These are phyloP conservation scores for Trinectes maculatus DNA, from an alignment of 2,113 vertebrate species.

Conservation along the genomic window DNA sequence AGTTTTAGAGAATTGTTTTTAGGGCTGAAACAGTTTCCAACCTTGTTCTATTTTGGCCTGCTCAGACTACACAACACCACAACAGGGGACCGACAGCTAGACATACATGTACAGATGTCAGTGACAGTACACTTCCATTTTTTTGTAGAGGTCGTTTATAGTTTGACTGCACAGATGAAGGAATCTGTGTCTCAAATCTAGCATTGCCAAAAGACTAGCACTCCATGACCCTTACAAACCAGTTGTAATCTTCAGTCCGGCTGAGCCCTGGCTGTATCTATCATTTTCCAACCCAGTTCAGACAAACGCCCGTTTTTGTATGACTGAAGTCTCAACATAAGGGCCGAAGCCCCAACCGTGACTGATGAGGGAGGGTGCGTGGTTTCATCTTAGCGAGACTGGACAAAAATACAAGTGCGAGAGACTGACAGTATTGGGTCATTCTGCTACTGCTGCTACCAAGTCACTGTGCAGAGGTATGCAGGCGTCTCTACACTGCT, in stretches of 20 bases:
- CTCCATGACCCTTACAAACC: slow-evolving; percentile 38
- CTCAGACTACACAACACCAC: slow-evolving; percentile 19
- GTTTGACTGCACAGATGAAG: not conserved
- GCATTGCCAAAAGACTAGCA: slow-evolving; percentile 23
- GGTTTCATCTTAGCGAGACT: not conserved
- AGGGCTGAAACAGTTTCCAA: slow-evolving; percentile 30
- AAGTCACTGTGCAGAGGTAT: slow-evolving; percentile 58
- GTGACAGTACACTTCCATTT: not conserved
- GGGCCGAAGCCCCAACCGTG: not conserved
- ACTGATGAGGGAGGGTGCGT: not conserved
- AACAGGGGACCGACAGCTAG: slow-evolving; percentile 14
- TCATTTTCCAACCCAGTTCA: not conserved
- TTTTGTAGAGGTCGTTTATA: not conserved
- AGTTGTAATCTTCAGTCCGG: slow-evolving; percentile 21
- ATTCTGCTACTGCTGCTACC: slow-evolving; percentile 59
- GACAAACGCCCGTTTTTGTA: not conserved
- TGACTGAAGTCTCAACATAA: not conserved
- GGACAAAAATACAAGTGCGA: not conserved
- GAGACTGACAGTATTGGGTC: slow-evolving; percentile 55
- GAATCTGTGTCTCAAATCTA: not conserved
- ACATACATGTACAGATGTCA: slow-evolving; percentile 21
- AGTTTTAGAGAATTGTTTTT: slow-evolving; percentile 64
- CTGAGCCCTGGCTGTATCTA: slow-evolving; percentile 7
- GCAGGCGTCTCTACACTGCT: slow-evolving; percentile 54
- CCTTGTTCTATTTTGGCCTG: slow-evolving; percentile 28